phyloP scores from a whole-genome alignment of 2,113 vertebrate species.

The Rhipidura dahli region DNA sequence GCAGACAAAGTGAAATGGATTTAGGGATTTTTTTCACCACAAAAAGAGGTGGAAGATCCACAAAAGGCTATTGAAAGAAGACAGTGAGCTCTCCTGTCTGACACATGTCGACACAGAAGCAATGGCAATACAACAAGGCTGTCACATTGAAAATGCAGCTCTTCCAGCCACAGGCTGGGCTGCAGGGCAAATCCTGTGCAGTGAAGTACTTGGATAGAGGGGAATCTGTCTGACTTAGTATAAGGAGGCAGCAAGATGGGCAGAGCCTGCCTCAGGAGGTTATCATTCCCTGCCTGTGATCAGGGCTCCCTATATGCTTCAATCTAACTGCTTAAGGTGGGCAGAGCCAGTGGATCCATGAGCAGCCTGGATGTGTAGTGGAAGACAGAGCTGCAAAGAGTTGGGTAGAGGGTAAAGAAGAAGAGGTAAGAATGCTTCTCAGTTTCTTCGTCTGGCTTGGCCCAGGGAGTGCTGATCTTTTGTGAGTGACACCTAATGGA shows the following conservation, averaged over 20 bases:
- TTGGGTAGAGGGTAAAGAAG: not conserved
- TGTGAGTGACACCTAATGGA: not conserved
- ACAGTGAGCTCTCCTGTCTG: not conserved
- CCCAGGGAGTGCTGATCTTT: not conserved
- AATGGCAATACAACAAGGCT: not conserved
- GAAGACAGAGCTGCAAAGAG: not conserved
- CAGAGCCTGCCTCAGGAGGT: not conserved
- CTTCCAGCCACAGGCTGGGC: not conserved
- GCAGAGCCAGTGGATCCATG: not conserved
- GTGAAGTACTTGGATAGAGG: not conserved
- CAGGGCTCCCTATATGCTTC: not conserved
- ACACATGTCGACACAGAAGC: not conserved
- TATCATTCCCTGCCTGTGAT: not conserved
- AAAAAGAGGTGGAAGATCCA: not conserved
- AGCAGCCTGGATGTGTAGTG: not conserved
- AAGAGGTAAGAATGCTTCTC: not conserved
- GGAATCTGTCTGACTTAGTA: not conserved
- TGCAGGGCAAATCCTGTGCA: not conserved
- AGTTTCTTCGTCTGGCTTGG: not conserved
- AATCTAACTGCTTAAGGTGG: not conserved
- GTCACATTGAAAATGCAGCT: not conserved
- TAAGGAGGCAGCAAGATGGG: not conserved
- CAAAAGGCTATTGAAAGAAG: conserved; percentile 2
- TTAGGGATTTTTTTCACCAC: not conserved
- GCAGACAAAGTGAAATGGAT: conserved; percentile 1